Evolutionary conservation across 2,797 vertebrate species (phyloP).

Genomic region (Rhinella marina): DNA sequence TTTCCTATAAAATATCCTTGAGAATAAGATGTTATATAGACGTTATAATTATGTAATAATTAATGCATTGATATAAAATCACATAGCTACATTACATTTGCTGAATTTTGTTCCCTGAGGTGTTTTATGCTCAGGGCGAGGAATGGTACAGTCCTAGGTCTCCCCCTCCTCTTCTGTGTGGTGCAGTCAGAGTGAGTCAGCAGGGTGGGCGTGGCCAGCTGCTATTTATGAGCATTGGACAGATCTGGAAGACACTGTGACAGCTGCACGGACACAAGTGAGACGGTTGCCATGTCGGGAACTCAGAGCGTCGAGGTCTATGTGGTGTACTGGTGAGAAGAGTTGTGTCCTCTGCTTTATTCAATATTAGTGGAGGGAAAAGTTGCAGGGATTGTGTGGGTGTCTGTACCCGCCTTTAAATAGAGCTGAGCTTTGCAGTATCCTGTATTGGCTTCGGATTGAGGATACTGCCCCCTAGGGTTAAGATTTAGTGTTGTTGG

Average conservation of each 20-base stretch:
- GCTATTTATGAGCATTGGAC: not conserved
- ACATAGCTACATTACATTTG: not conserved
- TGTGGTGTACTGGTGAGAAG: slow-evolving; percentile 47
- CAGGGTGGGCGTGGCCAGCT: not conserved
- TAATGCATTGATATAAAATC: too few species aligned
- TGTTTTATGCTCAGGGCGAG: too few species aligned
- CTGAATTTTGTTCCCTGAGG: not conserved
- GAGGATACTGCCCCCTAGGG: not conserved
- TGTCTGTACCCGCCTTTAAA: not conserved
- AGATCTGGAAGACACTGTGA: not conserved
- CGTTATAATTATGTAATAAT: too few species aligned
- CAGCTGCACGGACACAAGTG: too few species aligned
- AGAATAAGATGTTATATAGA: not conserved
- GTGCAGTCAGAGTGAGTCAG: slow-evolving; percentile 6
- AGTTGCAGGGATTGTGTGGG: not conserved
- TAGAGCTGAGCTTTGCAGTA: not conserved
- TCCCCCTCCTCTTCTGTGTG: not conserved
- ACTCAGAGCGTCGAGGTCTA: not conserved
- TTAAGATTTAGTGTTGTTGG: too few species aligned
- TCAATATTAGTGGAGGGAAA: not conserved
- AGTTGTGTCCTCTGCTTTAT: not conserved
- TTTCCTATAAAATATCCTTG: not conserved
- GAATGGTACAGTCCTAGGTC: not conserved
- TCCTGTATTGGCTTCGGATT: not conserved
- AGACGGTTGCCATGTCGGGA: not conserved